Conservation (phyloP, 2,797 vertebrate species). For the Bryconaethiops microstoma region DNA sequence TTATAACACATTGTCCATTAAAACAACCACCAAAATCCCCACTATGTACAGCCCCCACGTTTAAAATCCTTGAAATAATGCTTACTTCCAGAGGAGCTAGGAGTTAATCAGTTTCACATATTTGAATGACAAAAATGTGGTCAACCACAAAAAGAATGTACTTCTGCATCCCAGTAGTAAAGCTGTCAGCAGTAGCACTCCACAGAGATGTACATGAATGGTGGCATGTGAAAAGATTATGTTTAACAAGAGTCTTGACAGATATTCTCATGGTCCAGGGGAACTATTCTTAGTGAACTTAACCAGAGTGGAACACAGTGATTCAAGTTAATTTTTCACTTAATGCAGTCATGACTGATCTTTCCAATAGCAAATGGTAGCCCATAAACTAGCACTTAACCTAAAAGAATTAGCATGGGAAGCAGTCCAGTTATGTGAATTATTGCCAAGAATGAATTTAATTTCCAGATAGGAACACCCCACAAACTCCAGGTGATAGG, state of each 20-base stretch:
- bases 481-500: neutral
- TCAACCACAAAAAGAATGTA: neutral
- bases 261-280: conserved; percentile 19
- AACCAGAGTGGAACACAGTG: neutral
- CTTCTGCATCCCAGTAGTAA: neutral
- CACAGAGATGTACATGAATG: neutral
- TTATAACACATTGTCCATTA: too few relatives aligned
- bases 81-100: too few relatives aligned
- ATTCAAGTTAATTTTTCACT: neutral
- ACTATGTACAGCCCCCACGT: too few relatives aligned
- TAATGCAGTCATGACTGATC: neutral
- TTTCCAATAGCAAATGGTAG: neutral
- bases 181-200: neutral
- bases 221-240: neutral
- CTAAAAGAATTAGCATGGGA: neutral
- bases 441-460: neutral
- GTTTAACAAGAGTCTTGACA: conserved; percentile 12
- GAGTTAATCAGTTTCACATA: neutral
- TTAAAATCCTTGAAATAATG: too few relatives aligned
- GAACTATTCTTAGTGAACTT: neutral
- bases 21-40: too few relatives aligned
- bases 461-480: neutral
- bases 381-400: neutral
- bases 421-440: neutral
- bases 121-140: neutral